Conservation (phyloP, 1,140 invertebrate genomes). For the Drosophila bocki region DNA sequence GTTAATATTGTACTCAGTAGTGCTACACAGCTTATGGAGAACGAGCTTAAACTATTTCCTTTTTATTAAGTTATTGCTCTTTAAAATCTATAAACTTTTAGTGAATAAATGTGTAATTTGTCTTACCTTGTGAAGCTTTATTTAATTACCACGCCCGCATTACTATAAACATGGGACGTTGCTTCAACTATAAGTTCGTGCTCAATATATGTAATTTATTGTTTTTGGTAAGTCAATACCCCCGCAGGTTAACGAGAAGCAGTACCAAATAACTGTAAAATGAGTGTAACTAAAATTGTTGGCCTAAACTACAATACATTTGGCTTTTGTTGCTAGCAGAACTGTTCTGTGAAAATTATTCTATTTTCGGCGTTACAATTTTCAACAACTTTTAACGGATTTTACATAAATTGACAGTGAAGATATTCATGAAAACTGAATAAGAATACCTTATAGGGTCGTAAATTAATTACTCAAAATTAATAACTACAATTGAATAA, state of each 20-base stretch:
- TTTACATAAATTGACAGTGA: too few species aligned
- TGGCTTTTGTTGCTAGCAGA: too few species aligned
- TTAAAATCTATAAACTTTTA: not conserved
- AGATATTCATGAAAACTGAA: too few species aligned
- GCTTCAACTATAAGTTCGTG: constrained; percentile 75
- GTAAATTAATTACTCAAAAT: too few species aligned
- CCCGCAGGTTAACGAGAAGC: not conserved
- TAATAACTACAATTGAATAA: too few species aligned
- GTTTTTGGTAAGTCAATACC: constrained; percentile 70
- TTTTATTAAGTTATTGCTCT: not conserved
- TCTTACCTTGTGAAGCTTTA: constrained; percentile 11
- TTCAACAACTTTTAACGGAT: too few species aligned
- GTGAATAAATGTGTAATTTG: constrained; percentile 18
- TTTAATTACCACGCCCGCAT: constrained; percentile 40
- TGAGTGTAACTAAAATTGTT: not conserved
- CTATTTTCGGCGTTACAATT: too few species aligned
- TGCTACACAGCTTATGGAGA: not conserved
- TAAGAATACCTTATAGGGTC: too few species aligned
- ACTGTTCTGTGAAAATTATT: too few species aligned
- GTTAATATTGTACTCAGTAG: constrained; percentile 12
- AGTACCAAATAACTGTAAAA: not conserved
- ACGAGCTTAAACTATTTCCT: not conserved
- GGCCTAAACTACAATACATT: not conserved
- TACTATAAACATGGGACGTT: constrained; percentile 56
- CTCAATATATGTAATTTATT: constrained; percentile 80